Conservation (phyloP, 1,140 invertebrate species). For the Drosophila sturtevanti region DNA sequence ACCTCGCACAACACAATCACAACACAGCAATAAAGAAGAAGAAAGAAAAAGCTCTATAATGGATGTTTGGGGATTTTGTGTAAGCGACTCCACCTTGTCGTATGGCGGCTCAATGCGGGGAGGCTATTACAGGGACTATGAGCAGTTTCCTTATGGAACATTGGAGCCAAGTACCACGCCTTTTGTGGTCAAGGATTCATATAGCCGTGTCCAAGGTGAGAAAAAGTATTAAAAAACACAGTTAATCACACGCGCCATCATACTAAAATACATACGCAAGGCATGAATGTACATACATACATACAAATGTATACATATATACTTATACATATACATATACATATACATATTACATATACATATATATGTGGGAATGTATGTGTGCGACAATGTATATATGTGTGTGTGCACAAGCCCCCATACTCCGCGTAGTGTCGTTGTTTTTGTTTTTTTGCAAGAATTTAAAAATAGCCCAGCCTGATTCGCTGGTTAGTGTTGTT, state of each 20-base stretch:
- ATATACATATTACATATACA: too few species aligned
- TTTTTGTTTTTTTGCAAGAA: constrained; percentile 63
- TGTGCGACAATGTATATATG: not conserved
- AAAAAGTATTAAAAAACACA: constrained; percentile 2
- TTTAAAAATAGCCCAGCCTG: constrained; percentile 67
- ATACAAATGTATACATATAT: too few species aligned
- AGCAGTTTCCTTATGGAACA: constrained; percentile 82
- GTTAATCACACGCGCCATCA: not conserved
- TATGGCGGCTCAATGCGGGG: constrained; percentile 83
- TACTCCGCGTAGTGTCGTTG: constrained; percentile 24
- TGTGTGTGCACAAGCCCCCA: constrained; percentile 25
- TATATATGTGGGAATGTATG: too few species aligned
- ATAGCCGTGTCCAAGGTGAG: constrained; percentile 81
- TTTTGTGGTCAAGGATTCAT: constrained; percentile 73
- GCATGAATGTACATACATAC: constrained; percentile 13
- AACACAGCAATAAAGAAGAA: constrained; percentile 20
- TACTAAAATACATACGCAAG: constrained; percentile 8
- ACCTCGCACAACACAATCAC: constrained; percentile 67
- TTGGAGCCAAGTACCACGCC: constrained; percentile 56
- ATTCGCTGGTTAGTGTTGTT: constrained; percentile 29
- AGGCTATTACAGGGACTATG: constrained; percentile 84
- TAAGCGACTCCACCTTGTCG: constrained; percentile 78
- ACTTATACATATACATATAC: too few species aligned
- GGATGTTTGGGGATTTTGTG: constrained; percentile 81
- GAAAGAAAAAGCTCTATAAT: constrained; percentile 39